phyloP scores from a whole-genome alignment of 2,797 vertebrate genomes.

The Microchirus variegatus region DNA sequence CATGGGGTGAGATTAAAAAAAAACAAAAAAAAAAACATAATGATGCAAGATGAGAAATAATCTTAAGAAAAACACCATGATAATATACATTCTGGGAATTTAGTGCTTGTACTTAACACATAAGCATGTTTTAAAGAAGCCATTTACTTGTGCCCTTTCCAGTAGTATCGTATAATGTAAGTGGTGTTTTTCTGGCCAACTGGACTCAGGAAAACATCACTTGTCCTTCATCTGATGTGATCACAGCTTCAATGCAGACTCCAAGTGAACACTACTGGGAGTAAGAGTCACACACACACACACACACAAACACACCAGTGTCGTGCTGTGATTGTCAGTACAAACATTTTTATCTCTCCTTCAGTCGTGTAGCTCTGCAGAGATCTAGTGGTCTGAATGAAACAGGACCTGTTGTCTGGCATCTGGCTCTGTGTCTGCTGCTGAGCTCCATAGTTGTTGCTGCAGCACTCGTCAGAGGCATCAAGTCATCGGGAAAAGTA shows the following conservation, averaged over 20 bases:
- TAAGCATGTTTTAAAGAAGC: neutral
- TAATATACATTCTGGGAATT: neutral
- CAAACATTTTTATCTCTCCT: slow-evolving; percentile 9
- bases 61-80: neutral
- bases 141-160: slow-evolving; percentile 4
- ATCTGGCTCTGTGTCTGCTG: slow-evolving; percentile 93
- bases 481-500: slow-evolving; percentile 98
- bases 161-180: slow-evolving; percentile 79
- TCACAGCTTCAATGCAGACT: slow-evolving; percentile 76
- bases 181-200: slow-evolving; percentile 67
- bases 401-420: slow-evolving; percentile 91
- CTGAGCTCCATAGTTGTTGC: slow-evolving; percentile 86
- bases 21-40: too few species aligned
- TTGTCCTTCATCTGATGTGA: slow-evolving; percentile 66
- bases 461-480: slow-evolving; percentile 89
- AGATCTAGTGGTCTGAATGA: slow-evolving; percentile 87
- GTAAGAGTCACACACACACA: slow-evolving; percentile 78
- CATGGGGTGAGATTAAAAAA: neutral
- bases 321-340: slow-evolving; percentile 1
- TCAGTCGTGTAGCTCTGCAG: slow-evolving; percentile 86
- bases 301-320: neutral
- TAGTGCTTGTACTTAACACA: neutral
- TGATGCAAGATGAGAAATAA: neutral
- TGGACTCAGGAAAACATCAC: slow-evolving; percentile 79
- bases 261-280: slow-evolving; percentile 96